Base-by-base conservation (phyloP, 2,888 invertebrate genomes). In the Azorinus chamasolen region DNA sequence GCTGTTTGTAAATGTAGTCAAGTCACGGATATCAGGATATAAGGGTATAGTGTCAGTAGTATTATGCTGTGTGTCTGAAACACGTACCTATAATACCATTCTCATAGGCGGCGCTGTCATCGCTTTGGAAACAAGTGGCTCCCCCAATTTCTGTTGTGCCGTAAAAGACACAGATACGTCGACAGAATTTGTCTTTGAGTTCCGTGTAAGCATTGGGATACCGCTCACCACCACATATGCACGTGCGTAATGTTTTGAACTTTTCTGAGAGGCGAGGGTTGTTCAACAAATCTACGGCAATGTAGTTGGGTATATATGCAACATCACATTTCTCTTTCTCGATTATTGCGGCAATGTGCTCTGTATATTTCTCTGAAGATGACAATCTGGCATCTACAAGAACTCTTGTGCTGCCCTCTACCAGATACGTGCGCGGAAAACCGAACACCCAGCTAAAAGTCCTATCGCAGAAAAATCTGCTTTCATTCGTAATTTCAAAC, bases 101-200 rank as follows among this genome's bases (percentile, higher is more conserved):
- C n/a, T 77, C 76, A 32, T 57, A 80, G 4, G 37, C 41, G 27
- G 50, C 69, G 16, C 41, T 10, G 3, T 16, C 43, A 20, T 66
- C 58, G n/a, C 27, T 58, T 0, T 6, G 6, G 14, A 70, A 70
- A 12, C 5, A 6, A 1, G 48, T 8, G 6, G 25, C 50, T 0
- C 62, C 73, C 0, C 73, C 80, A n/a, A 27, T 18, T 48, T 80
- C 80, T n/a, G 77, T 80, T 6, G n/a, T 54, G 10, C 80, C 76
- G 22, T 77, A 80, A 12, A 41, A 69, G 4, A 25, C n/a, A 22
- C 46, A 18, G 1, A 72, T 16, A 1, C 12, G 20, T 18, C 50
- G 43, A n/a, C 64, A 65, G 45, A 72, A 70, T 4, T 18, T 32
- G n/a, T 41, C 65, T 14, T 53, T 61, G 10, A 80, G 22, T 2